Conservation (phyloP, 2,797 vertebrate genomes). For the Pangasius larnaudii region DNA sequence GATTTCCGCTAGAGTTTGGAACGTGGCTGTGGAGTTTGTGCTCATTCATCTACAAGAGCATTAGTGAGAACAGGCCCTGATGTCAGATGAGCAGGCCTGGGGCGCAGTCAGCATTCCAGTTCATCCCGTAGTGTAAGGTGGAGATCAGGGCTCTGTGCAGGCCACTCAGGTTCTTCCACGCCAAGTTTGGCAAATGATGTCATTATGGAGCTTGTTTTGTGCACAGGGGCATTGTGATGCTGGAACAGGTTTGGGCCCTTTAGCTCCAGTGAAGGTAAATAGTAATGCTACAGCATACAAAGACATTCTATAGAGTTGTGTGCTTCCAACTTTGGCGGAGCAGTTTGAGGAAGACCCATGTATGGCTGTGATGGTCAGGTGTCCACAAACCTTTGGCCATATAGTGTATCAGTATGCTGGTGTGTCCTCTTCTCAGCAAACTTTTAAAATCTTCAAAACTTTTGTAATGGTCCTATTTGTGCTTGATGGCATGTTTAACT, state of each 20-base stretch:
- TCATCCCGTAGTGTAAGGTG: background rate
- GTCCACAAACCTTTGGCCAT: background rate
- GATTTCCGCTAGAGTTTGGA: background rate
- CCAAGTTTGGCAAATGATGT: background rate
- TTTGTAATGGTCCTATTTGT: background rate
- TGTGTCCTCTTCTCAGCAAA: background rate
- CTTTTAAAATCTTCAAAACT: background rate
- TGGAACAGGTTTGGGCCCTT: background rate
- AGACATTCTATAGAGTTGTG: too few species aligned
- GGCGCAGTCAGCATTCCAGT: background rate
- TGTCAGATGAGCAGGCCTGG: background rate
- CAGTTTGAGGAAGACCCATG: too few species aligned
- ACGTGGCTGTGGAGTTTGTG: background rate
- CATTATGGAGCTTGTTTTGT: background rate
- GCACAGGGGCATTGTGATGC: background rate
- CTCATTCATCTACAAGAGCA: background rate
- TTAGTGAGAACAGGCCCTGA: background rate
- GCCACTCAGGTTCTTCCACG: background rate
- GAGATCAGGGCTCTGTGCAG: background rate
- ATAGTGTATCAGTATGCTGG: background rate
- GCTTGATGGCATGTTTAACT: background rate
- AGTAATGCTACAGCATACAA: background rate
- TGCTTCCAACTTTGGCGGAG: background rate
- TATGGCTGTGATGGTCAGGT: background rate
- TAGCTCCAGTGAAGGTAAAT: background rate